Base-by-base conservation (phyloP, 1,140 invertebrate genomes). In the Diachasmimorpha longicaudata region DNA sequence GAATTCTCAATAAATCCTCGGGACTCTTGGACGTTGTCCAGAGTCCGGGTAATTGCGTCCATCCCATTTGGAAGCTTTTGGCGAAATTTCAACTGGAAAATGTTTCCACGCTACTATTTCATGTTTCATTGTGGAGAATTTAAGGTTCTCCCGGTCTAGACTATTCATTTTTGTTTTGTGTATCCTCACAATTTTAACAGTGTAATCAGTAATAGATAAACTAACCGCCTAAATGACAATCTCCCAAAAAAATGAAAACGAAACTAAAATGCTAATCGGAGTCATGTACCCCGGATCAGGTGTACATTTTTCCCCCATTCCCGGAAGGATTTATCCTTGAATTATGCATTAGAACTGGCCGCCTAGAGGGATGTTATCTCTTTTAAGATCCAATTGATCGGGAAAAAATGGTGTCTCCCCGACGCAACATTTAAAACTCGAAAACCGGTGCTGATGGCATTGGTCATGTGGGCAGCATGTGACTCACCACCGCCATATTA, bases 381-480 rank as follows among this genome's bases (percentile, higher is more conserved):
- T 48, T n/a, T 48, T 31, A 14, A 72, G 52, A 48, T 72, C 44
- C 44, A 72, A 72, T 44, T 44, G 67, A 69, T 11, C 0, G 31
- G 31, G 5, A 69, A 69, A 69, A 69, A 69, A 19, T 58, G 14
- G n/a, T 63, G 21, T 63, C 23, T 63, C 58, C 4, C 6, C 23
- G 58, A 63, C n/a, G 6, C 19, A n/a, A 58, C 58, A 63, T 63
- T 63, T 63, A 63, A 23, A 55, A 25, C 21, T 63, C 10, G 58
- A 63, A 52, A 63, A 63, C 58, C 58, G 58, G 58, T 63, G 58
- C 23, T 63, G 58, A 63, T 63, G 75, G 63, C 76, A 72, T 67
- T 48, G 67, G 70, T 77, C 69, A 77, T 36, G 81, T 77, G 46
- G 77, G 77, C 44, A 16, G 80, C 55, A 25, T 23, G 23, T 63